Evolutionary conservation across 2,888 invertebrate genomes (phyloP).

Genomic region (Agonopterix alstromeriana): DNA sequence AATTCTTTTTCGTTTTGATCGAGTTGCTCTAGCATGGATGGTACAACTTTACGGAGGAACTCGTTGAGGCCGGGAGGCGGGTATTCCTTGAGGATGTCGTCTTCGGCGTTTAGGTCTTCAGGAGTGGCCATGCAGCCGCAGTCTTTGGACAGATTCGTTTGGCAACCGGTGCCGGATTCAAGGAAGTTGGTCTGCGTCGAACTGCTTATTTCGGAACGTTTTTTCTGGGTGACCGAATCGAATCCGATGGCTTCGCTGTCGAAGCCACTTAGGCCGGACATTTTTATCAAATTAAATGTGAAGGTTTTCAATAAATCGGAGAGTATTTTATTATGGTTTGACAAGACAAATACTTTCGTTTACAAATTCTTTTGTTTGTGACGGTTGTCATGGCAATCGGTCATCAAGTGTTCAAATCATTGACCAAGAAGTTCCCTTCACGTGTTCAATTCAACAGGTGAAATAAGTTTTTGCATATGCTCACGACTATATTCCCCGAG

Average conservation of each 20-base stretch:
- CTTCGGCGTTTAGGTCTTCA: conserved; percentile 36
- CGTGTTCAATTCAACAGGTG: no score
- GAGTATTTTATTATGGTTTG: neutral
- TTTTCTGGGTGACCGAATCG: conserved; percentile 35
- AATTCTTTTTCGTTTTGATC: conserved; percentile 39
- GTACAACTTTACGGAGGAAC: conserved; percentile 54
- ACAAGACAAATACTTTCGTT: conserved; percentile 1
- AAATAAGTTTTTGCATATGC: no score
- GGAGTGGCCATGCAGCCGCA: conserved; percentile 36
- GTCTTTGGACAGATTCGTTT: conserved; percentile 36
- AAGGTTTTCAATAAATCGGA: neutral
- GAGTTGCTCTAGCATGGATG: conserved; percentile 52
- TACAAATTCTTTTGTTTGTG: conserved; percentile 6
- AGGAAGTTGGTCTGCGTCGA: conserved; percentile 47
- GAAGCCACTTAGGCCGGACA: conserved; percentile 56
- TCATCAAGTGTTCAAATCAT: neutral
- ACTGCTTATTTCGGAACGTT: conserved; percentile 23
- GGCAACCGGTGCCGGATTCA: conserved; percentile 33
- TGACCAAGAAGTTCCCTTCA: no score
- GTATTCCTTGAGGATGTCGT: conserved; percentile 35
- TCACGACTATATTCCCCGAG: no score
- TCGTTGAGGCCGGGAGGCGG: conserved; percentile 50
- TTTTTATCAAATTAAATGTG: conserved; percentile 14
- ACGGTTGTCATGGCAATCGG: conserved; percentile 5
- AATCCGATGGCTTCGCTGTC: conserved; percentile 59